Conservation (phyloP, 1,140 invertebrate species). For the Brachionus angularis region DNA sequence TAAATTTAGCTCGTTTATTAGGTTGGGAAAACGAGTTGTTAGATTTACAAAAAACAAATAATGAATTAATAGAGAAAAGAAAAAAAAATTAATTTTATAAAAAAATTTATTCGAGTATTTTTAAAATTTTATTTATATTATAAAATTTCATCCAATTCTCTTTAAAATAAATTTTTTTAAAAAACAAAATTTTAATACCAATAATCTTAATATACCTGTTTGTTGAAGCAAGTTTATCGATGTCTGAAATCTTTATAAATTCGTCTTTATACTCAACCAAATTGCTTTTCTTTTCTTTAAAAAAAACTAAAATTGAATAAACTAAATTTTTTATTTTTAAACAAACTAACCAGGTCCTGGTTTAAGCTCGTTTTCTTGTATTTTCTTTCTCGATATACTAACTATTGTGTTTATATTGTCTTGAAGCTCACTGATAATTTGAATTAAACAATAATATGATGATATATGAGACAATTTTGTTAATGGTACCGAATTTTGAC, state of each 20-base stretch:
- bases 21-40: slow-evolving; percentile 66
- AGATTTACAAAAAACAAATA: not conserved
- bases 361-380: slow-evolving; percentile 15
- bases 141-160: slow-evolving; percentile 14
- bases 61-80: not conserved
- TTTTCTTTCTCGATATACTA: slow-evolving; percentile 27
- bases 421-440: slow-evolving; percentile 28
- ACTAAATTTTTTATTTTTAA: no score
- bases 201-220: not conserved
- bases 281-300: slow-evolving; percentile 12
- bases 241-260: slow-evolving; percentile 33
- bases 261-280: slow-evolving; percentile 5
- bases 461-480: slow-evolving; percentile 32
- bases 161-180: not conserved
- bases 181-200: not conserved
- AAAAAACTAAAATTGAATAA: not conserved
- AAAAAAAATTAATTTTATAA: slow-evolving; percentile 32
- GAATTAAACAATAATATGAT: slow-evolving; percentile 23
- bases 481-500: slow-evolving; percentile 3
- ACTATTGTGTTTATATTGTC: slow-evolving; percentile 21
- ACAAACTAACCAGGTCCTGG: not conserved
- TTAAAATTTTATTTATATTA: not conserved
- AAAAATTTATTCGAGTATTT: not conserved
- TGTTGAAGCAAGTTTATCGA: slow-evolving; percentile 9
- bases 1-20: slow-evolving; percentile 70